Base-by-base conservation (phyloP, 2,888 invertebrate genomes). In the Tolmerus cingulatus region DNA sequence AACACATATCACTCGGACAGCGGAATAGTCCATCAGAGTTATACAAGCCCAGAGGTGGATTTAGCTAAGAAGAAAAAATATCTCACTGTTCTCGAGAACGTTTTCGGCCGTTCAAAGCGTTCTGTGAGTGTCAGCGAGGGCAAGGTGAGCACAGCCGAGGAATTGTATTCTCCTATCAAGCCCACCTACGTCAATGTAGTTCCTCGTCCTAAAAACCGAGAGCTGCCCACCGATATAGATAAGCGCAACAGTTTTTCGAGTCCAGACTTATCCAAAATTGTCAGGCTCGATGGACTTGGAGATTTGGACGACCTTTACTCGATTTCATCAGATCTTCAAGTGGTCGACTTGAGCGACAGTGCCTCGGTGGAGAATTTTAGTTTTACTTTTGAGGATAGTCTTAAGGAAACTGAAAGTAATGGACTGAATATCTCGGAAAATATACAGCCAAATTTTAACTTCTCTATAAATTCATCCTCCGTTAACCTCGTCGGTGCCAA, bases 191-290 rank as follows among this genome's bases (percentile, higher is more conserved):
- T 40, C 3, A 79, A 87, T 57, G 81, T 87, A 16, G 43, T 55
- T 30, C 79, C 77, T 43, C 87, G 86, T 19, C 84, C 74, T 30
- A 81, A 81, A 30, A 66, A 27, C 1, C 86, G 51, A 2, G 27
- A 74, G 46, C 55, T 51, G 7, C 8, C 19, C 27, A 57, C 30
- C 30, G 34, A 74, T 66, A 4, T 81, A n/a, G 66, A 66, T 27
- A 74, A 92, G 74, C 92, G 93, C 0, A 92, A 92, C 79, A 93
- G 93, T 84, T 92, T 92, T 86, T 93, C 93, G 0, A 92, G 92
- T 89, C 93, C 93, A 0, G 93, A 93, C 90, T 89, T 93, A 1
- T 92, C 92, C 0, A 91, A 92, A 88, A 90, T 92, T 0, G 91
- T 91, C 82, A 90, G 90, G 40, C 87, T 91, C 43, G 91, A 92